A percentile compares a stretch with the other conserved stretches of the same genome.
Conservation (phyloP, 2,113 vertebrate genomes). For the Tachysurus fulvidraco region DNA sequence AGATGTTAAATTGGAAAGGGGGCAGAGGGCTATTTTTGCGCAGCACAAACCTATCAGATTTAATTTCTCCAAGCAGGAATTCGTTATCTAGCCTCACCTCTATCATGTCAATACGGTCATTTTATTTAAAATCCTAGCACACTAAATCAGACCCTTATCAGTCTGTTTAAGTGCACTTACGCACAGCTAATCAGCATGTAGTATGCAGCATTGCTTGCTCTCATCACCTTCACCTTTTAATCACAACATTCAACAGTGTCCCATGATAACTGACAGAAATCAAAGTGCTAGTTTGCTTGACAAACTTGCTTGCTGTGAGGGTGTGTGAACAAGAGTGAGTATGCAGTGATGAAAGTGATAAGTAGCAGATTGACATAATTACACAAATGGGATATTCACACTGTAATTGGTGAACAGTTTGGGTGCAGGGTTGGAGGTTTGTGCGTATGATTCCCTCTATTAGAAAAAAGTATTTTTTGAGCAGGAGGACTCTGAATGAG, state of each 20-base stretch:
- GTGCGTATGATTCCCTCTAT: not conserved
- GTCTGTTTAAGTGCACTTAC: conserved; percentile 33
- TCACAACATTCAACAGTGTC: conserved; percentile 41
- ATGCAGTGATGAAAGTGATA: conserved; percentile 28
- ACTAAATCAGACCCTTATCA: conserved; percentile 30
- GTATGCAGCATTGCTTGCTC: not conserved
- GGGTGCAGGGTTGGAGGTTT: conserved; percentile 1
- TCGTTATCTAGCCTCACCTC: conserved; percentile 35
- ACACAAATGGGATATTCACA: conserved; percentile 41
- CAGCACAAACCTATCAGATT: conserved; percentile 47
- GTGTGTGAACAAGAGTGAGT: conserved; percentile 22
- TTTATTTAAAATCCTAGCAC: conserved; percentile 28
- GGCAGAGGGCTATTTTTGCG: not conserved
- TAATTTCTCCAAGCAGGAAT: conserved; percentile 42
- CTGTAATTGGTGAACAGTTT: conserved; percentile 37
- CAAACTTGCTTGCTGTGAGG: not conserved
- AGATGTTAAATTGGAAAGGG: conserved; percentile 41
- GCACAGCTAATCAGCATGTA: conserved; percentile 32
- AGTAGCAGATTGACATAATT: conserved; percentile 44
- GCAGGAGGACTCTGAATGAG: conserved; percentile 1
- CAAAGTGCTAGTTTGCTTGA: conserved; percentile 32
- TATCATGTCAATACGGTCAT: conserved; percentile 11
- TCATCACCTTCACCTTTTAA: conserved; percentile 29
- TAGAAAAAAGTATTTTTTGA: not conserved
- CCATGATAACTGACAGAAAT: conserved; percentile 39